Percentiles rank a stretch among this genome's conserved stretches.
These are phyloP conservation scores for Vanessa cardui DNA, from an alignment of 2,888 invertebrate species.

Conservation along the genomic window DNA sequence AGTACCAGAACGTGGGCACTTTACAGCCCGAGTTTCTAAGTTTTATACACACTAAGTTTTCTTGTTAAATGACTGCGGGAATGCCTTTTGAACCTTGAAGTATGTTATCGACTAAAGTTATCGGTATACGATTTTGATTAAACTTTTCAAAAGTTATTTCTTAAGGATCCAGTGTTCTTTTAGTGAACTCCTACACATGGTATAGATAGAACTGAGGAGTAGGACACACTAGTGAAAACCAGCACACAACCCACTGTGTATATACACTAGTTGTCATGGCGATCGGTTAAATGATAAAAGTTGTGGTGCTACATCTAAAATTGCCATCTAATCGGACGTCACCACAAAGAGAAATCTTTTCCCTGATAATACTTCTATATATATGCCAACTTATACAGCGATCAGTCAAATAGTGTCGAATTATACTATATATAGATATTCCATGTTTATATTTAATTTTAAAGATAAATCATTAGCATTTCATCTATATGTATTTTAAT, in stretches of 20 bases:
- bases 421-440: no score
- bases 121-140: slow-evolving; percentile 27
- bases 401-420: no score
- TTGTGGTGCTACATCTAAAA: no score
- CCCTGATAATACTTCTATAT: no score
- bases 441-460: no score
- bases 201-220: neutral
- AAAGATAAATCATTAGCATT: no score
- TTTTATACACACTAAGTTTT: slow-evolving; percentile 33
- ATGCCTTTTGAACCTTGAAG: slow-evolving; percentile 35
- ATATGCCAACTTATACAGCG: no score
- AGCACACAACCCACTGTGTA: neutral
- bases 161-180: slow-evolving; percentile 18
- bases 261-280: no score
- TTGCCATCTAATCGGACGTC: no score
- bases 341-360: no score
- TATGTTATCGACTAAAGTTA: slow-evolving; percentile 22
- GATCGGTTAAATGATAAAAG: no score
- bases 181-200: slow-evolving; percentile 2
- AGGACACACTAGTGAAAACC: neutral
- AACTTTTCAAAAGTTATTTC: slow-evolving; percentile 18
- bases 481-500: no score
- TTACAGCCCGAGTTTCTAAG: slow-evolving; percentile 37
- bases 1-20: slow-evolving; percentile 49
- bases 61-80: slow-evolving; percentile 27